Conservation (phyloP, 1,140 invertebrate species). For the Bilobella aurantiaca region DNA sequence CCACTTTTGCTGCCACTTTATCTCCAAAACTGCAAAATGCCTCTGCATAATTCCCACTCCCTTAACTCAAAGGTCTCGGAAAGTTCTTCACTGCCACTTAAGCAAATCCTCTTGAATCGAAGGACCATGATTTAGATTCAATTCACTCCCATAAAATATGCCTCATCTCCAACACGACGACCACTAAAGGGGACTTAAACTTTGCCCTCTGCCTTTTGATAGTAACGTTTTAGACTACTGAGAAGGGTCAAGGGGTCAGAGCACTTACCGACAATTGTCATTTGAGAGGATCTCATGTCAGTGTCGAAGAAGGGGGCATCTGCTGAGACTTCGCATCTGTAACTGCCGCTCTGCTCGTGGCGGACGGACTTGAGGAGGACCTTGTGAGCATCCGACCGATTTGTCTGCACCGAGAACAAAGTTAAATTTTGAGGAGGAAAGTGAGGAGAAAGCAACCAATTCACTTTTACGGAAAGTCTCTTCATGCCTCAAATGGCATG, state of each 20-base stretch:
- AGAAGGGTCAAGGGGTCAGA: background rate
- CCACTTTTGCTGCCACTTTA: too few relatives aligned
- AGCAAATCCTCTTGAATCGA: background rate
- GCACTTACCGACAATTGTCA: constrained; percentile 35
- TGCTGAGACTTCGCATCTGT: constrained; percentile 30
- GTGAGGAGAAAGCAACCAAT: background rate
- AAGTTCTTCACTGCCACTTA: background rate
- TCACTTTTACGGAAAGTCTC: constrained; percentile 3
- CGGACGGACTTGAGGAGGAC: constrained; percentile 30
- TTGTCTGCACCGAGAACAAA: constrained; percentile 21
- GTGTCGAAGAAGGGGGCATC: constrained; percentile 35
- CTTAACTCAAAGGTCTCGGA: constrained; percentile 4
- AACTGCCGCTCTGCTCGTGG: constrained; percentile 33
- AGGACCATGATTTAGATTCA: constrained; percentile 1
- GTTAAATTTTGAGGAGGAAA: background rate
- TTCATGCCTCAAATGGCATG: background rate
- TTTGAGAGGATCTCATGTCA: constrained; percentile 25
- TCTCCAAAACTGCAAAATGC: too few relatives aligned
- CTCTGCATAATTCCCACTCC: constrained; percentile 1
- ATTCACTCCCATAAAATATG: background rate
- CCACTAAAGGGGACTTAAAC: too few relatives aligned
- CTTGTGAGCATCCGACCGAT: constrained; percentile 30
- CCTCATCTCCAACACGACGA: constrained; percentile 30
- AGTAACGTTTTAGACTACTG: too few relatives aligned
- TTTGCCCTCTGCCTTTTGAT: too few relatives aligned